A percentile compares a stretch with the other conserved stretches of the same genome.
Conservation (phyloP, 2,797 vertebrate genomes). For the Falco naumanni region DNA sequence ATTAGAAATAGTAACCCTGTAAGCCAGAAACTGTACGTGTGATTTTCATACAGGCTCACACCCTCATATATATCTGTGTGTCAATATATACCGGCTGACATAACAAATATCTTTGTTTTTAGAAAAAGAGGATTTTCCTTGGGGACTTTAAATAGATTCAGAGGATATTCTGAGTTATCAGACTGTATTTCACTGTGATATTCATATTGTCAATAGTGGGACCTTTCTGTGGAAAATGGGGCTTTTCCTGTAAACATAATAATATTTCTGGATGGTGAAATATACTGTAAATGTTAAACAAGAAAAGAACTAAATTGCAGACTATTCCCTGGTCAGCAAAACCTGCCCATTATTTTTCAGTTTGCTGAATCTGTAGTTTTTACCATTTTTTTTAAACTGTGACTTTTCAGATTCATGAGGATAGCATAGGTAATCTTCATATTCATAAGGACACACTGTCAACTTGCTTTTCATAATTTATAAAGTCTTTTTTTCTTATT, state of each 20-base stretch:
- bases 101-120: constrained; percentile 52
- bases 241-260: constrained; percentile 67
- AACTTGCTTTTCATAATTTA: constrained; percentile 75
- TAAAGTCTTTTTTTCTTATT: constrained; percentile 56
- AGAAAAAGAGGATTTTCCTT: constrained; percentile 44
- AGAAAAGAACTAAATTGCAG: constrained; percentile 67
- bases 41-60: background rate
- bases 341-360: constrained; percentile 69
- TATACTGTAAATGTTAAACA: constrained; percentile 68
- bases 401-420: constrained; percentile 72
- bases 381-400: constrained; percentile 49
- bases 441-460: constrained; percentile 77
- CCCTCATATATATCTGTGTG: background rate
- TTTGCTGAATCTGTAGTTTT: constrained; percentile 74
- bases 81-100: constrained; percentile 32
- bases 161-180: constrained; percentile 37
- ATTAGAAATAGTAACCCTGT: background rate
- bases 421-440: constrained; percentile 71
- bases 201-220: constrained; percentile 62
- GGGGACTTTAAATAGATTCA: constrained; percentile 62
- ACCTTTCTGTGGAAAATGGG: constrained; percentile 59
- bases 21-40: background rate
- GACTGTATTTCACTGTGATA: constrained; percentile 56
- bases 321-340: constrained; percentile 75
- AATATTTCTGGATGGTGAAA: constrained; percentile 63